These are phyloP conservation scores for Aviceda subcristata DNA, from an alignment of 2,113 vertebrate genomes.

Conservation along the genomic window DNA sequence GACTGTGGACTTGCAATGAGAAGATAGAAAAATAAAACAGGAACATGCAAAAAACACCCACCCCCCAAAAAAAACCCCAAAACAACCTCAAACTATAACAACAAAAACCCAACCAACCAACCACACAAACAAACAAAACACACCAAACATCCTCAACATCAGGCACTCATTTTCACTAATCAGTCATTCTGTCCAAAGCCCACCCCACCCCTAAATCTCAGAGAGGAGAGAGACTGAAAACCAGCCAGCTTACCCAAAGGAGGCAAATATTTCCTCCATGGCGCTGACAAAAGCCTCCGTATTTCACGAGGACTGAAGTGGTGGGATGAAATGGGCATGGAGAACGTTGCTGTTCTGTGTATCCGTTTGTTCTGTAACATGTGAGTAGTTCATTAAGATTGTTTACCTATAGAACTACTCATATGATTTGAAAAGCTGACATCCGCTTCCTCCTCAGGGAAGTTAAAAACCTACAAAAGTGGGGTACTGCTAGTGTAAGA, in stretches of 20 bases:
- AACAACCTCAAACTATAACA: too few species aligned
- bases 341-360: background rate
- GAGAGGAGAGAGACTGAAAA: background rate
- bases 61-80: too few species aligned
- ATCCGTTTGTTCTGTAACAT: background rate
- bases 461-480: background rate
- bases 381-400: background rate
- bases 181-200: background rate
- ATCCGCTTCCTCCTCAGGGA: background rate
- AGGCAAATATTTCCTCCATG: background rate
- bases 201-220: background rate
- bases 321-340: background rate
- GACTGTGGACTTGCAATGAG: background rate
- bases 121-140: too few species aligned
- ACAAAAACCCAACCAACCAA: too few species aligned
- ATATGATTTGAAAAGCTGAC: background rate
- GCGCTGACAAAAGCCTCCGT: accelerated
- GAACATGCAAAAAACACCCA: too few species aligned
- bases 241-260: background rate
- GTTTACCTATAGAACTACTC: background rate
- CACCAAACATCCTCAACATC: background rate
- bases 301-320: background rate
- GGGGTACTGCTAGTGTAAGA: background rate
- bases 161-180: background rate
- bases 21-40: background rate